Evolutionary conservation across 2,797 vertebrate genomes (phyloP).

Genomic region (Poecilia velifera): DNA sequence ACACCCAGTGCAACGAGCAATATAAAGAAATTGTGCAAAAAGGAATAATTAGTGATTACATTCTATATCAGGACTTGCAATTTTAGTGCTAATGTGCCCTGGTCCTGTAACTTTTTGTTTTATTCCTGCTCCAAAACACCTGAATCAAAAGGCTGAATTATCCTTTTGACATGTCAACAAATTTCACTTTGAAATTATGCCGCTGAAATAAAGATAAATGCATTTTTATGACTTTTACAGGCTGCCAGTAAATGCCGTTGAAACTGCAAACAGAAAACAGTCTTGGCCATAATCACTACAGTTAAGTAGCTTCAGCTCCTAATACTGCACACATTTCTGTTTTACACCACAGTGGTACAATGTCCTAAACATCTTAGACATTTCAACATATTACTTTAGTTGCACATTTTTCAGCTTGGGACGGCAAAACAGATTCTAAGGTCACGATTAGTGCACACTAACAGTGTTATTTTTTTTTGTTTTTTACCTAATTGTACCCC

Average conservation of each 20-base stretch:
- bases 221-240: neutral
- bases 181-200: neutral
- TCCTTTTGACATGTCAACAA: neutral
- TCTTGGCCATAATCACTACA: neutral
- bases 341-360: neutral
- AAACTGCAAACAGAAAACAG: neutral
- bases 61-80: neutral
- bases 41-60: neutral
- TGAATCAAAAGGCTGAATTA: neutral
- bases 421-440: neutral
- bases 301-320: neutral
- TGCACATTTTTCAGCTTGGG: neutral
- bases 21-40: neutral
- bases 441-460: neutral
- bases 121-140: neutral
- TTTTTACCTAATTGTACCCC: neutral
- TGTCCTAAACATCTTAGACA: neutral
- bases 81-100: neutral
- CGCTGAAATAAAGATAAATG: neutral
- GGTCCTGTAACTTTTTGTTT: neutral
- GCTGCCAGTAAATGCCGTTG: neutral
- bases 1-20: neutral
- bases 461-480: neutral
- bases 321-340: neutral
- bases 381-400: neutral